Evolutionary conservation across 2,888 invertebrate genomes (phyloP).

Genomic region (Lithophane socia): DNA sequence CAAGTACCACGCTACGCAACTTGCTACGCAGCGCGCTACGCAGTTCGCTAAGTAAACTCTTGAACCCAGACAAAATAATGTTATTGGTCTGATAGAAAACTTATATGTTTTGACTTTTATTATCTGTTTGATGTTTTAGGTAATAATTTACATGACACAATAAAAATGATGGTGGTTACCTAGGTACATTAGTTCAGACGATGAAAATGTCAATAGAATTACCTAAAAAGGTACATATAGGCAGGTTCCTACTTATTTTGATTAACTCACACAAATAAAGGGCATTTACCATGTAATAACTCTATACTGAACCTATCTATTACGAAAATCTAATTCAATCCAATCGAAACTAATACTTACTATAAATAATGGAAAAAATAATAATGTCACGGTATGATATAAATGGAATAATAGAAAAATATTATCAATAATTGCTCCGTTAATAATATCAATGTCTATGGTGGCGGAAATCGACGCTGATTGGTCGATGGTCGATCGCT

Average conservation of each 20-base stretch:
- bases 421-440: conserved; percentile 66
- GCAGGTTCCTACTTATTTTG: conserved; percentile 23
- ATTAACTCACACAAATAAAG: conserved; percentile 32
- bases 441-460: conserved; percentile 49
- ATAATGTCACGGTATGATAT: conserved; percentile 63
- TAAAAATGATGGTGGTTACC: neutral
- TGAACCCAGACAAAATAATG: neutral
- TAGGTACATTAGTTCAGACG: neutral
- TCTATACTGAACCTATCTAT: conserved; percentile 56
- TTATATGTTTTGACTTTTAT: neutral
- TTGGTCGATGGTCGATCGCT: conserved; percentile 81
- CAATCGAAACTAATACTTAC: conserved; percentile 52
- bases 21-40: neutral
- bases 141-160: neutral
- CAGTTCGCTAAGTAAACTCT: neutral
- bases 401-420: conserved; percentile 64
- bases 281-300: conserved; percentile 56
- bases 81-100: neutral
- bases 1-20: neutral
- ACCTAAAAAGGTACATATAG: neutral
- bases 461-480: conserved; percentile 83
- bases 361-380: conserved; percentile 64
- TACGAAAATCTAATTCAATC: conserved; percentile 63
- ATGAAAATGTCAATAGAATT: conserved; percentile 2
- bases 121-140: neutral